phyloP scores from a whole-genome alignment of 2,797 vertebrate genomes.

The Danio jaintianensis region DNA sequence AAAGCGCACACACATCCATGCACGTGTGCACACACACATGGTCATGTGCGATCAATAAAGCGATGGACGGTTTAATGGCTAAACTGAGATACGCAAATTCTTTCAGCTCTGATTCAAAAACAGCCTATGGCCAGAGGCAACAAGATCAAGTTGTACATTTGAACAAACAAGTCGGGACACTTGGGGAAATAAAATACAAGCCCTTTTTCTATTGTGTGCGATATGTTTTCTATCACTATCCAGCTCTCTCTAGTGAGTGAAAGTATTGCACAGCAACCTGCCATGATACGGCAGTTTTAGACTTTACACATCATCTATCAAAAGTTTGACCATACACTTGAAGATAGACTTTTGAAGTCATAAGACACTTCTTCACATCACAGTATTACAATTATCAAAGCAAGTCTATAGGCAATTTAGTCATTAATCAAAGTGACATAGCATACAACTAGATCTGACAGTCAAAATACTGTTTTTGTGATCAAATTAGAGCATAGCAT shows the following conservation, averaged over 20 bases:
- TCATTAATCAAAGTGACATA: constrained; percentile 52
- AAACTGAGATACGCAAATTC: constrained; percentile 51
- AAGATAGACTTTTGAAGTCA: constrained; percentile 17
- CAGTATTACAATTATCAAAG: constrained; percentile 46
- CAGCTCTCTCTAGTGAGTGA: constrained; percentile 23
- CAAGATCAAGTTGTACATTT: constrained; percentile 54
- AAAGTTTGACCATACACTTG: constrained; percentile 38
- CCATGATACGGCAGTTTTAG: constrained; percentile 52
- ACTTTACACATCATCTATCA: background rate
- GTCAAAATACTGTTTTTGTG: constrained; percentile 29
- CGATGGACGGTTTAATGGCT: constrained; percentile 48
- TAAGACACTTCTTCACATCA: constrained; percentile 40
- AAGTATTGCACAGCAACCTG: constrained; percentile 65
- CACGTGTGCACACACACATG: constrained; percentile 7
- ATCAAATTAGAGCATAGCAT: constrained; percentile 15
- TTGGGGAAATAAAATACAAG: constrained; percentile 60
- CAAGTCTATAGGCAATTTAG: constrained; percentile 42
- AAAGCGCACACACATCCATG: constrained; percentile 20
- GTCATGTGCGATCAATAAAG: constrained; percentile 64
- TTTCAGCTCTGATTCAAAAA: constrained; percentile 66
- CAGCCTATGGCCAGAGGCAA: constrained; percentile 60
- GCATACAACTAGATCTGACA: constrained; percentile 47
- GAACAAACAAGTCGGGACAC: constrained; percentile 48
- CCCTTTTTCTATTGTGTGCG: constrained; percentile 57
- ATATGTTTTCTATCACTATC: constrained; percentile 52